A percentile compares a stretch with the other conserved stretches of the same genome.
Evolutionary conservation across 2,888 invertebrate genomes (phyloP).

Genomic region (Bombylius discolor): DNA sequence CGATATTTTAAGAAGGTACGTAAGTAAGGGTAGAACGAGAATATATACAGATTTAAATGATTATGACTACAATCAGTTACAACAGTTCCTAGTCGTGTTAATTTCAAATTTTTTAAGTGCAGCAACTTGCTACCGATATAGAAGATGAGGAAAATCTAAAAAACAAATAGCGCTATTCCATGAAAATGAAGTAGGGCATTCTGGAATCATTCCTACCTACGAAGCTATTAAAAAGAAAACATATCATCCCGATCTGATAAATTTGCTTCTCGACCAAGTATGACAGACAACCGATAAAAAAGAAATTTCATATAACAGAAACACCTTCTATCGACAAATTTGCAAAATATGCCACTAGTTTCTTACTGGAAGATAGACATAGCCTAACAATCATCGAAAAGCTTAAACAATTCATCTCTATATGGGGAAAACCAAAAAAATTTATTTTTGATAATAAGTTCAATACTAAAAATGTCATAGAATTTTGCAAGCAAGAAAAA

Average conservation of each 20-base stretch:
- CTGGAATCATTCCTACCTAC: conserved; percentile 10
- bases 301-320: conserved; percentile 11
- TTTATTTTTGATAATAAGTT: too few relatives aligned
- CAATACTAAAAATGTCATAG: too few relatives aligned
- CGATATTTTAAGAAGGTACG: not conserved
- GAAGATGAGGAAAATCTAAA: conserved; percentile 7
- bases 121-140: conserved; percentile 10
- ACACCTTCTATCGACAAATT: not conserved
- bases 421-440: too few relatives aligned
- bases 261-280: conserved; percentile 10
- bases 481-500: too few relatives aligned
- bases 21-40: not conserved
- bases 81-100: not conserved
- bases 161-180: conserved; percentile 11
- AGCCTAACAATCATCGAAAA: too few relatives aligned
- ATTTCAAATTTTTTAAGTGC: conserved; percentile 10
- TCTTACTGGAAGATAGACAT: too few relatives aligned
- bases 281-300: conserved; percentile 12
- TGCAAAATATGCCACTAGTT: too few relatives aligned
- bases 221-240: conserved; percentile 10
- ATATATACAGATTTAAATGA: conserved; percentile 8
- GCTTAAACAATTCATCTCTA: too few relatives aligned
- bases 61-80: conserved; percentile 3
- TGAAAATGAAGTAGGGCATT: conserved; percentile 11
- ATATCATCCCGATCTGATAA: conserved; percentile 13